These are phyloP conservation scores for Sebastes dallii DNA, from an alignment of 2,797 vertebrate genomes.

Conservation along the genomic window DNA sequence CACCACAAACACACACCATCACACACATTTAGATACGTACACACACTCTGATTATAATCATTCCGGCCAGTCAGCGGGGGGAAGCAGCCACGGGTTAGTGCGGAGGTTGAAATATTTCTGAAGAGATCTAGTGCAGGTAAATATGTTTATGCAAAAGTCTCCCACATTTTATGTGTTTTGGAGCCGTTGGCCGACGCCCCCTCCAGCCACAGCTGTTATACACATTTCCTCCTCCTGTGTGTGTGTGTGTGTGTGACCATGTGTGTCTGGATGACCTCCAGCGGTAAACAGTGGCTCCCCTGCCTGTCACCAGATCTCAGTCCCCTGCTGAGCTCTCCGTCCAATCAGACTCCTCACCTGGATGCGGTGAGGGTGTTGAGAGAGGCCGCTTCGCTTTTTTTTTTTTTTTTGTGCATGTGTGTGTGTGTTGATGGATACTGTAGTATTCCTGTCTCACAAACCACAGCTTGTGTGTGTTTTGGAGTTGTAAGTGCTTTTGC, in stretches of 20 bases:
- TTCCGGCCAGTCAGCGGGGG: background rate
- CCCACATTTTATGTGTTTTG: conserved; percentile 48
- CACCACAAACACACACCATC: conserved; percentile 26
- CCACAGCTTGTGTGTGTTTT: conserved; percentile 42
- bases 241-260: conserved; percentile 52
- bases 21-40: background rate
- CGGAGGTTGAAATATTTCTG: conserved; percentile 19
- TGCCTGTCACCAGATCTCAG: conserved; percentile 70
- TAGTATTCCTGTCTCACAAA: conserved; percentile 48
- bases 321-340: conserved; percentile 58
- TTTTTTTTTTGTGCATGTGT: conserved; percentile 5
- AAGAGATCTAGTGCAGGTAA: conserved; percentile 14
- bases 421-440: conserved; percentile 27
- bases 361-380: conserved; percentile 27
- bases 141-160: conserved; percentile 35
- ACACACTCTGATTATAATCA: conserved; percentile 39
- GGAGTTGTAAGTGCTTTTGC: conserved; percentile 54
- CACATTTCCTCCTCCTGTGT: conserved; percentile 73
- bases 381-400: conserved; percentile 5
- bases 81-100: conserved; percentile 3
- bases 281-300: conserved; percentile 73
- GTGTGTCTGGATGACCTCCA: conserved; percentile 74
- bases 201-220: conserved; percentile 71
- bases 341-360: conserved; percentile 59
- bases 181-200: conserved; percentile 25